Base-by-base conservation (phyloP, 1,140 invertebrate genomes). In the Octopus bimaculoides region DNA sequence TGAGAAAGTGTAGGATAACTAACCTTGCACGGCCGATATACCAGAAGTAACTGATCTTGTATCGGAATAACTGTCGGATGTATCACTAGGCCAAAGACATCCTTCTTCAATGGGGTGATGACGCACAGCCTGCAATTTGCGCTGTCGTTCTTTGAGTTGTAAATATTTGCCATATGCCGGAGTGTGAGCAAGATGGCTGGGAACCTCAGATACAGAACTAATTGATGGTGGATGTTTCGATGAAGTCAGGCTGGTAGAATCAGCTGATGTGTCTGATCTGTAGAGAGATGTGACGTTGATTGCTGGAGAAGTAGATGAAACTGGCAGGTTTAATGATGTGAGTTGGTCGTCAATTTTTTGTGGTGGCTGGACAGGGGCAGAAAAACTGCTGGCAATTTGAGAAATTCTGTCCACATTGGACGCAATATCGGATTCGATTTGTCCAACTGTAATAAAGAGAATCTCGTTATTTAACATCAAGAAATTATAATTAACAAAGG, bases 81-180 rank as follows among this genome's bases (percentile, higher is more conserved):
- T 74, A 73, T 81, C 78, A 77, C 69, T 81, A 6, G 66, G 77
- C 54, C 26, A 20, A 20, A 52, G n/a, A n/a, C 66, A 14, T 6
- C 5, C 26, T 17, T 84, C 83, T 52, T 79, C 83, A 54, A 80
- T 71, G n/a, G 80, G 55, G 12, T 81, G 82, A 52, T 66, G 52
- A 54, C 83, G 80, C 7, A 85, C 69, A 66, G 82, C 82, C 77
- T 81, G 81, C 54, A 86, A 81, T 78, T 84, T 82, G 12, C 80
- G 81, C 81, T 85, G 84, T 61, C 86, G 80, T 56, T 86, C 84
- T 77, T 87, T 87, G 5, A 87, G 78, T 77, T 80, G 79, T 14
- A 86, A 66, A 69, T 87, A 87, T 69, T 86, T 87, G 52, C 85
- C 82, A 76, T 87, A 86, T 4, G 85, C 85, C 77, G 85, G 77